These are phyloP conservation scores for Reinhardtius hippoglossoides DNA, from an alignment of 2,113 vertebrate species.

Conservation along the genomic window DNA sequence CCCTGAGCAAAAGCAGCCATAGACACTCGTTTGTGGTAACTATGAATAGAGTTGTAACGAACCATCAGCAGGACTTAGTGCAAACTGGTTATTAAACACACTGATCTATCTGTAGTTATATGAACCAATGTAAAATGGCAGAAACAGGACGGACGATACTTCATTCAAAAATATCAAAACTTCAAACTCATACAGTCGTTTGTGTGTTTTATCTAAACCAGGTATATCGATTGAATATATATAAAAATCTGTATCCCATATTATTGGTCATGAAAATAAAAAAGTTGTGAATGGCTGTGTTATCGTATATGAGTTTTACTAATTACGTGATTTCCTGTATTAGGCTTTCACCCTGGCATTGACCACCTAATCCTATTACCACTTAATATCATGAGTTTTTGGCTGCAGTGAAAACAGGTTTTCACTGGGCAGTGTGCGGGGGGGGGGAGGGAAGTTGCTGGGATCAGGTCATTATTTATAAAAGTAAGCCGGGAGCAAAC, in stretches of 20 bases:
- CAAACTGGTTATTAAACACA: too few species aligned
- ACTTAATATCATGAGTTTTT: slow-evolving; percentile 34
- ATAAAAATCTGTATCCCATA: too few species aligned
- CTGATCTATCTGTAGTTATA: too few species aligned
- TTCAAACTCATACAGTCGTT: too few species aligned
- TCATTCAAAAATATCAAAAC: too few species aligned
- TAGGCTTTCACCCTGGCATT: slow-evolving; percentile 17
- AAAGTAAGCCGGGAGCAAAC: slow-evolving; percentile 47
- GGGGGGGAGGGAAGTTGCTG: slow-evolving; percentile 1
- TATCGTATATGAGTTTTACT: background rate
- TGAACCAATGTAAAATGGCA: too few species aligned
- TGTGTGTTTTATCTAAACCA: background rate
- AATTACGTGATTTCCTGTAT: slow-evolving; percentile 46
- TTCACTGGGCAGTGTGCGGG: slow-evolving; percentile 16
- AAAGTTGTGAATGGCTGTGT: background rate
- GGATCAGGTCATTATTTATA: slow-evolving; percentile 49
- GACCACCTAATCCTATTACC: slow-evolving; percentile 59
- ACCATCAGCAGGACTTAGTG: too few species aligned
- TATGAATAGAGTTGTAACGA: background rate
- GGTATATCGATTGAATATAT: background rate
- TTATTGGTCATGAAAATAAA: background rate
- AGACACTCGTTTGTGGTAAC: background rate
- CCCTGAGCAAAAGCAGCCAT: background rate
- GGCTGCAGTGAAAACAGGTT: slow-evolving; percentile 24
- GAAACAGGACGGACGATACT: too few species aligned